A percentile compares a stretch with the other conserved stretches of the same genome.
phyloP scores from a whole-genome alignment of 2,113 vertebrate genomes.

The Gymnorhina tibicen region DNA sequence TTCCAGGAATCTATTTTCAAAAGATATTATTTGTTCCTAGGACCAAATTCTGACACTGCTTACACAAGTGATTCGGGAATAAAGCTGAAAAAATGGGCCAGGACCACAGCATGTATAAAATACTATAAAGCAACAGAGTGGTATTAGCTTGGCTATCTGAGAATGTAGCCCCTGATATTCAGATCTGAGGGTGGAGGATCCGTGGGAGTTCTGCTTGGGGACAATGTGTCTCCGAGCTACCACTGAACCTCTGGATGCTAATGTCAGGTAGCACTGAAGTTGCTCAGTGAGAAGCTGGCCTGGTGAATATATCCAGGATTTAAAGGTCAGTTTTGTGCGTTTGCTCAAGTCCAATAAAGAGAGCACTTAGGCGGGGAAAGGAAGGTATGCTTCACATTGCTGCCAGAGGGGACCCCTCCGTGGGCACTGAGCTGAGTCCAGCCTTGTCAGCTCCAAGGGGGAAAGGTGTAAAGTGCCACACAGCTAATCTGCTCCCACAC shows the following conservation, averaged over 20 bases:
- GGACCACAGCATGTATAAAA: background rate
- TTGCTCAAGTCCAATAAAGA: background rate
- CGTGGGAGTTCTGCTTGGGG: background rate
- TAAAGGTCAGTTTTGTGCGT: background rate
- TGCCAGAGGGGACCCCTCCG: background rate
- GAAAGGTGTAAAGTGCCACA: background rate
- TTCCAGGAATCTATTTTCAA: slow-evolving; percentile 40
- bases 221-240: background rate
- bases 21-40: slow-evolving; percentile 6
- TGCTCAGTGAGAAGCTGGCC: background rate
- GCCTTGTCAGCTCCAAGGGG: fast-evolving
- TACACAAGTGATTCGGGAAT: background rate
- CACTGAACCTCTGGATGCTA: background rate
- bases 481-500: background rate
- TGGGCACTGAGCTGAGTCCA: background rate
- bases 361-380: fast-evolving
- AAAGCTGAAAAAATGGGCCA: background rate
- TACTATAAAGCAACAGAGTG: background rate
- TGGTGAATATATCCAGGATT: background rate
- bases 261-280: background rate
- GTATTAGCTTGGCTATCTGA: background rate
- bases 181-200: background rate
- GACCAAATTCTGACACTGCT: slow-evolving; percentile 12
- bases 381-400: fast-evolving
- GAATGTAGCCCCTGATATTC: background rate